These are phyloP conservation scores for Phymorhynchus buccinoides DNA, from an alignment of 1,140 invertebrate genomes.

Conservation along the genomic window DNA sequence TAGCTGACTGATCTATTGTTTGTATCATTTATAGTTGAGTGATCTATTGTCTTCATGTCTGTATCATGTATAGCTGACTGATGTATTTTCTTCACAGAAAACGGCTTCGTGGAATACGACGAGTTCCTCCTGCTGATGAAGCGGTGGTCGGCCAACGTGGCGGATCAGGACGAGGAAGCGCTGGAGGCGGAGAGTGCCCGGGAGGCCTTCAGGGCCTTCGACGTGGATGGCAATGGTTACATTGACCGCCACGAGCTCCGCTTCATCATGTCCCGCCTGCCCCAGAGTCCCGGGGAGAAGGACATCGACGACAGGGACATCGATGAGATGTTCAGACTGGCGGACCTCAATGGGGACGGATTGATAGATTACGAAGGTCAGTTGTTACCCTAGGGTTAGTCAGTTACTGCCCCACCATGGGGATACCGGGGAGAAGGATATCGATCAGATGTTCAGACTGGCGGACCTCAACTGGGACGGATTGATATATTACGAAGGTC, in stretches of 20 bases:
- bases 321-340: conserved; percentile 67
- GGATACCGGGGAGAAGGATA: conserved; percentile 65
- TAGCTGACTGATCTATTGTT: no score
- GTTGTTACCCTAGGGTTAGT: background rate
- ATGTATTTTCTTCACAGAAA: conserved; percentile 58
- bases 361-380: conserved; percentile 68
- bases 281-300: conserved; percentile 66
- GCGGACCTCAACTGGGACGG: conserved; percentile 69
- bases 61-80: no score
- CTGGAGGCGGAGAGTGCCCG: conserved; percentile 61
- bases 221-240: conserved; percentile 71
- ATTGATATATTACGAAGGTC: conserved; percentile 68
- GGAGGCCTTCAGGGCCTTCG: conserved; percentile 67
- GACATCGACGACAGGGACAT: conserved; percentile 67
- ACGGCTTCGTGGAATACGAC: conserved; percentile 68
- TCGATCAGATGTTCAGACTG: conserved; percentile 66
- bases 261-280: conserved; percentile 66
- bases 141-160: conserved; percentile 54
- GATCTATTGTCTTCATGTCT: background rate
- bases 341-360: conserved; percentile 68
- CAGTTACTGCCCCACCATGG: conserved; percentile 46
- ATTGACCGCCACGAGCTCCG: conserved; percentile 69
- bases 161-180: conserved; percentile 34
- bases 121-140: conserved; percentile 68
- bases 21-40: no score